Conservation (phyloP, 23 tunicate genomes). For the Diplosoma virens region DNA sequence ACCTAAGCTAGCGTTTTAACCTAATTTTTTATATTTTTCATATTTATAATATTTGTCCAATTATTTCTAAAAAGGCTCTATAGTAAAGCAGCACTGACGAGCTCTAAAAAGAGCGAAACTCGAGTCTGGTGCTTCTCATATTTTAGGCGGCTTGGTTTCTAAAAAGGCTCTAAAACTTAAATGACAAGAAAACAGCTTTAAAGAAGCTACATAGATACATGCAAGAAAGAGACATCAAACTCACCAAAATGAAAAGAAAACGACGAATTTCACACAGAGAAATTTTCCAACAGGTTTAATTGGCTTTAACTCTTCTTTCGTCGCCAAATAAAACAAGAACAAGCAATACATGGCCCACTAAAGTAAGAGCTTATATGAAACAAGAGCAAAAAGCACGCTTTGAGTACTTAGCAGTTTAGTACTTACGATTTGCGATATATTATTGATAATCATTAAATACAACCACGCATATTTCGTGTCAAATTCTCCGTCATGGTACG, state of each 20-base stretch:
- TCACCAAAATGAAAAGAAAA: constrained; percentile 95
- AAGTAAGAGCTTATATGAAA: neutral
- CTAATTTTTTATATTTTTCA: no score
- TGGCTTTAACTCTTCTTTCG: constrained; percentile 90
- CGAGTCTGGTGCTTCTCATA: no score
- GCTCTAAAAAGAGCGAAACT: no score
- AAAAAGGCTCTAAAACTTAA: no score
- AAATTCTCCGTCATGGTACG: constrained; percentile 79
- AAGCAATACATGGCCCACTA: constrained; percentile 99
- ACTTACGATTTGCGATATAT: constrained; percentile 85
- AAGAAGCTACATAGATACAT: no score
- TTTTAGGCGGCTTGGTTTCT: no score
- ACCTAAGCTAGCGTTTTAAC: no score
- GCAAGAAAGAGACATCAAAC: neutral
- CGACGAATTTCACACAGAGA: constrained; percentile 85
- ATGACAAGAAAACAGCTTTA: no score
- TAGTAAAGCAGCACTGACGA: no score
- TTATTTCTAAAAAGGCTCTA: no score
- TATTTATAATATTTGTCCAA: no score
- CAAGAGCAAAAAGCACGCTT: neutral
- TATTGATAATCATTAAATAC: constrained; percentile 81
- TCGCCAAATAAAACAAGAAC: constrained; percentile 71
- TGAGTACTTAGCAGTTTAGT: neutral
- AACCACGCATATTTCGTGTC: constrained; percentile 63
- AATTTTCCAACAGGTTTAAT: constrained; percentile 92